Percentiles rank a stretch among this genome's conserved stretches.
Evolutionary conservation across 2,888 invertebrate species (phyloP).

Genomic region (Melieria picta): DNA sequence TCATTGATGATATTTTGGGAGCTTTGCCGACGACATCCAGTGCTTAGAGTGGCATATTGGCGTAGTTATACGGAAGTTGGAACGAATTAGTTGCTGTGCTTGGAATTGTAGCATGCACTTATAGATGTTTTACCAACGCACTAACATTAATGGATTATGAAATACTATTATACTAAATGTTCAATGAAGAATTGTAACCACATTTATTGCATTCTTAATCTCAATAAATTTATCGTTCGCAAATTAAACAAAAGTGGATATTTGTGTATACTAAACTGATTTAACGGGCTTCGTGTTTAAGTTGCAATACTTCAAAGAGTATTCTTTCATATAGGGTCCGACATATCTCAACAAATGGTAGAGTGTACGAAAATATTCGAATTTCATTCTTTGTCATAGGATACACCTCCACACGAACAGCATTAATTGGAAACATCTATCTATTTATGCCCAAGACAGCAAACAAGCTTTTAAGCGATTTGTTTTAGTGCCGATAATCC

Average conservation of each 20-base stretch:
- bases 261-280: neutral
- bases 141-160: slow-evolving; percentile 14
- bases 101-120: slow-evolving; percentile 8
- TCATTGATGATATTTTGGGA: slow-evolving; percentile 59
- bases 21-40: slow-evolving; percentile 57
- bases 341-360: too few relatives aligned
- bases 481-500: too few relatives aligned
- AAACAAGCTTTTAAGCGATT: too few relatives aligned
- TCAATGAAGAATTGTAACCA: slow-evolving; percentile 18
- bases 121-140: slow-evolving; percentile 26
- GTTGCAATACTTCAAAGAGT: too few relatives aligned
- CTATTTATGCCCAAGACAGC: too few relatives aligned
- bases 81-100: neutral
- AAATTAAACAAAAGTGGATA: slow-evolving; percentile 16
- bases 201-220: slow-evolving; percentile 33
- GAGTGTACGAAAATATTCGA: too few relatives aligned
- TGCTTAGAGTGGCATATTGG: slow-evolving; percentile 15
- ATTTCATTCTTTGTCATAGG: too few relatives aligned
- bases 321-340: too few relatives aligned
- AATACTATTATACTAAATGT: slow-evolving; percentile 19
- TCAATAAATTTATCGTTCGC: slow-evolving; percentile 43
- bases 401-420: too few relatives aligned
- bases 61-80: slow-evolving; percentile 16
- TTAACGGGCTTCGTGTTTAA: too few relatives aligned
- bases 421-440: too few relatives aligned